phyloP scores from a whole-genome alignment of 2,888 invertebrate genomes.

The Eutolmus rufibarbis region DNA sequence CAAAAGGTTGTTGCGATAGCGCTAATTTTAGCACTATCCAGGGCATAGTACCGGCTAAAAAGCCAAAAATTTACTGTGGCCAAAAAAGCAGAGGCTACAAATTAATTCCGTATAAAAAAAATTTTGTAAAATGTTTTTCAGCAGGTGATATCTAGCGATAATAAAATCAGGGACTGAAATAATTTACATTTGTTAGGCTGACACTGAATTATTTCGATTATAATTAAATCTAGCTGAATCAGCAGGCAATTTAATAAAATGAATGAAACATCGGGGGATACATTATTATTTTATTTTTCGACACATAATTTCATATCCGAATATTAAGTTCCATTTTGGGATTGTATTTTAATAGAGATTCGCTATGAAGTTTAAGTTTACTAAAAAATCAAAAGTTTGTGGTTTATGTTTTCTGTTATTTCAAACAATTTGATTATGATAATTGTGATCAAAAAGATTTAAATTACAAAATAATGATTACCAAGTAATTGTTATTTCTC shows the following conservation, averaged over 20 bases:
- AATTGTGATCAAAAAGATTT: no score
- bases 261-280: neutral
- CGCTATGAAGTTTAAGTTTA: no score
- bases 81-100: neutral
- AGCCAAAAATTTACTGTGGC: neutral
- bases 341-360: no score
- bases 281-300: no score
- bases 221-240: neutral
- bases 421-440: no score
- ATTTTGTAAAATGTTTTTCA: neutral
- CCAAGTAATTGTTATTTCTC: no score
- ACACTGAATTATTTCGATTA: neutral
- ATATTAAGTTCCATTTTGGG: no score
- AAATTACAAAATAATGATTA: no score
- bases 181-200: neutral
- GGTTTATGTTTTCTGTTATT: no score
- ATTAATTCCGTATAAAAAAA: neutral
- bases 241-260: neutral
- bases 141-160: neutral
- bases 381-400: no score
- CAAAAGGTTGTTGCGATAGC: neutral
- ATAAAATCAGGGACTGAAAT: neutral
- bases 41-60: neutral
- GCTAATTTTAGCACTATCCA: neutral
- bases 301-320: no score